Evolutionary conservation across 2,797 vertebrate genomes (phyloP), one percentile per base, ranked within the genome.

Genomic region (Neomorphus geoffroyi): DNA sequence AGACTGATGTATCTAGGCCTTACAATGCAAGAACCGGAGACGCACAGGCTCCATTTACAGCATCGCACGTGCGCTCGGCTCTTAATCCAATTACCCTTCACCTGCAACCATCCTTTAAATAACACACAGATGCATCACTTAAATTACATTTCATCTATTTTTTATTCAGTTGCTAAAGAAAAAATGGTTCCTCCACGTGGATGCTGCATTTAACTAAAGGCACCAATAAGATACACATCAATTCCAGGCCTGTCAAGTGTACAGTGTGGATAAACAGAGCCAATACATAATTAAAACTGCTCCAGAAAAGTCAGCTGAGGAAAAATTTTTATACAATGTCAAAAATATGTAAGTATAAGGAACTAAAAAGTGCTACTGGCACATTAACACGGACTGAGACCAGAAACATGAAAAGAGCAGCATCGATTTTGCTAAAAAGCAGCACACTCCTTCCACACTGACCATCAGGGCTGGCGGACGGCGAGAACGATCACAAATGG

Each of bases 361-460:
- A 15, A 6, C 5, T 26, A 13, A 37, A 46, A 7, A 3, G 2
- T 0, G 0, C 2, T 11, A 11, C 6, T 3, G 0, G 2, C 1
- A 7, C 2, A 0, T 1, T 46, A 35, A 11, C 6, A 8, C 3
- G 39, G 6, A 7, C 6, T 4, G 3, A 39, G 8, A 7, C 6
- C 2, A 45, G 3, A 35, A 53, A 5, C 1, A 4, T 0, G 0
- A 2, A 3, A 9, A 7, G 1, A 21, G 10, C 2, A 21, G 6
- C 7, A 0, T 1, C 11, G 26, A 9, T 4, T 21, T 17, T 1
- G 1, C 3, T 7, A 16, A 4, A 26, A 8, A 4, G 1, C 5
- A 50, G 5, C 6, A 2, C 2, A 1, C 0, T 4, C 14, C 3
- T 7, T 4, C 8, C 1, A 3, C 4, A 0, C 30, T 27, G 13